Percentiles rank a stretch among this genome's conserved stretches.
These are phyloP conservation scores for Cryptotis parvus DNA, from an alignment of 2,113 vertebrate species.

Conservation along the genomic window DNA sequence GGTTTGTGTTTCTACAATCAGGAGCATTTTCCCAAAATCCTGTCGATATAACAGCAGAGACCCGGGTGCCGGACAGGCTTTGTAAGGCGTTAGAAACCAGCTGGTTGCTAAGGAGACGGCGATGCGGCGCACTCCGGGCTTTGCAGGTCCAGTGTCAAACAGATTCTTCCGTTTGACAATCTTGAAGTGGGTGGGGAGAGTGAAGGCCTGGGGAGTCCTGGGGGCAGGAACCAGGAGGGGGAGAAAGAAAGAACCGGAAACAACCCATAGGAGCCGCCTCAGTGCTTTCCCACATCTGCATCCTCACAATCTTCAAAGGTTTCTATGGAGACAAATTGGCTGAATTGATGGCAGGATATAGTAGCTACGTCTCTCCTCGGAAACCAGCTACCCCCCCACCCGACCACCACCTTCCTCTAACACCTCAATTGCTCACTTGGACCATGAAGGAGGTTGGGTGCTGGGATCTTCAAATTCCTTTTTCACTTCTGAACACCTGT, in stretches of 20 bases:
- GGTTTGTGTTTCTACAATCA: not conserved
- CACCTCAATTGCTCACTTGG: too few relatives aligned
- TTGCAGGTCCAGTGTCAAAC: not conserved
- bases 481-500: not conserved
- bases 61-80: not conserved
- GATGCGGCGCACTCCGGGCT: not conserved
- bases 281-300: constrained; percentile 28
- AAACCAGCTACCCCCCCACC: not conserved
- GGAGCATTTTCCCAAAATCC: constrained; percentile 2
- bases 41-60: not conserved
- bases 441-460: not conserved
- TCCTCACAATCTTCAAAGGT: constrained; percentile 53
- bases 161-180: too few relatives aligned
- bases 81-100: constrained; percentile 16
- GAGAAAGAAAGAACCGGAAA: not conserved
- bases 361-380: constrained; percentile 6
- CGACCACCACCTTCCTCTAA: not conserved
- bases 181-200: not conserved
- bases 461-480: not conserved
- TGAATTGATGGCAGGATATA: constrained; percentile 20
- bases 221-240: not conserved
- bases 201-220: not conserved
- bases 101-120: not conserved
- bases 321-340: constrained; percentile 66
- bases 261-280: not conserved